These are phyloP conservation scores for Nycticebus coucang DNA, from an alignment of 2,113 vertebrate genomes.

Conservation along the genomic window DNA sequence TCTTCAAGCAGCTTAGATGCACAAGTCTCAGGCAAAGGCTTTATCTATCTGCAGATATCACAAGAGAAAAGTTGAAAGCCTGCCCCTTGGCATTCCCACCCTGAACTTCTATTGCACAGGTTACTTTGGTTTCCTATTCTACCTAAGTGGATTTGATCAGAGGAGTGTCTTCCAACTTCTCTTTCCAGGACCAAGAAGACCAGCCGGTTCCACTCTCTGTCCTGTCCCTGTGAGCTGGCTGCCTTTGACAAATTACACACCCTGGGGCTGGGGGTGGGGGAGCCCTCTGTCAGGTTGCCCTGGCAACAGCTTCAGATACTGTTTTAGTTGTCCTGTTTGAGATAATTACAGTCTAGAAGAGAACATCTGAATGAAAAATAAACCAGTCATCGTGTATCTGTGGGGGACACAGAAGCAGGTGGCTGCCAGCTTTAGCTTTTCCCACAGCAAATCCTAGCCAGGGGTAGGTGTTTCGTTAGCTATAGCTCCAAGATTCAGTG, in stretches of 20 bases:
- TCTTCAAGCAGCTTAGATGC: neutral
- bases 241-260: conserved; percentile 62
- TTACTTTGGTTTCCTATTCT: neutral
- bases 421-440: neutral
- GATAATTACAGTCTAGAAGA: conserved; percentile 47
- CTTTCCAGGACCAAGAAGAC: neutral
- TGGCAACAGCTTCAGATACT: conserved; percentile 62
- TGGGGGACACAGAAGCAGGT: neutral
- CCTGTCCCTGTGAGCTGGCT: conserved; percentile 20
- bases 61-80: neutral
- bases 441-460: neutral
- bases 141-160: neutral
- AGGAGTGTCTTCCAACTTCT: neutral
- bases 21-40: neutral
- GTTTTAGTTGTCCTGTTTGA: conserved; percentile 60
- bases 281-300: conserved; percentile 66
- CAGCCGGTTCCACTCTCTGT: neutral
- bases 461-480: neutral
- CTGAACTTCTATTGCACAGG: neutral
- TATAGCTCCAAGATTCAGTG: neutral
- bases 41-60: neutral
- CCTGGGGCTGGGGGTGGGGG: conserved; percentile 12
- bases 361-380: conserved; percentile 49
- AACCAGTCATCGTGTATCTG: neutral
- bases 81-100: neutral